Base-by-base conservation (phyloP, 1,140 invertebrate species). In the Lerema accius region DNA sequence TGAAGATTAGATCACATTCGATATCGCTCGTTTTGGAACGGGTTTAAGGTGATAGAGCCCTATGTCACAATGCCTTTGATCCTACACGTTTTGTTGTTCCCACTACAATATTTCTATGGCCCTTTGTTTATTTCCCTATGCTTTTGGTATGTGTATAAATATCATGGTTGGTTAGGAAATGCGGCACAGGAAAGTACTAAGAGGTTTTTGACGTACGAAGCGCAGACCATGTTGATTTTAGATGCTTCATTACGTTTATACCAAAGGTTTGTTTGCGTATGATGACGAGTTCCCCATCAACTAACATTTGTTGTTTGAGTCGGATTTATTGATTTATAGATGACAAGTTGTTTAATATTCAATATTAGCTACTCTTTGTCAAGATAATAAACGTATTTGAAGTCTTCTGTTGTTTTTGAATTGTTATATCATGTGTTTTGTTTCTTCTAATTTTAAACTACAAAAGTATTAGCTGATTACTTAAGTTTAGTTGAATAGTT, bases 171-270 rank as follows among this genome's bases (percentile, higher is more conserved):
- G 39, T 15, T 56, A 56, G 51, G 43, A 56, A 32, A 32, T 28
- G 14, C 13, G 19, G 26, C 40, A 7, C 11, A 14, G 26, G 14
- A 35, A 32, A 50, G 14, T 16, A 35, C 13, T 26, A 53, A 23
- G 26, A 23, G 73, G 72, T 70, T 70, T n/a, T n/a, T n/a, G n/a
- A n/a, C n/a, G n/a, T n/a, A n/a, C n/a, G n/a, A n/a, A n/a, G n/a
- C n/a, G n/a, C n/a, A n/a, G n/a, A n/a, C n/a, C n/a, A n/a, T n/a
- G n/a, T n/a, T n/a, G n/a, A n/a, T n/a, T n/a, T 75, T 80, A 17
- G 67, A 77, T 63, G 82, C 68, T 85, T 85, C 77, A 83, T 83
- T 83, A 75, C 73, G 73, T 83, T 80, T 73, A 75, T 80, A 78
- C 75, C 56, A 70, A 76, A 70, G 66, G 56, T 66, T 40, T 78